Conservation (phyloP, 2,113 vertebrate genomes). For the Catharus fuscescens region DNA sequence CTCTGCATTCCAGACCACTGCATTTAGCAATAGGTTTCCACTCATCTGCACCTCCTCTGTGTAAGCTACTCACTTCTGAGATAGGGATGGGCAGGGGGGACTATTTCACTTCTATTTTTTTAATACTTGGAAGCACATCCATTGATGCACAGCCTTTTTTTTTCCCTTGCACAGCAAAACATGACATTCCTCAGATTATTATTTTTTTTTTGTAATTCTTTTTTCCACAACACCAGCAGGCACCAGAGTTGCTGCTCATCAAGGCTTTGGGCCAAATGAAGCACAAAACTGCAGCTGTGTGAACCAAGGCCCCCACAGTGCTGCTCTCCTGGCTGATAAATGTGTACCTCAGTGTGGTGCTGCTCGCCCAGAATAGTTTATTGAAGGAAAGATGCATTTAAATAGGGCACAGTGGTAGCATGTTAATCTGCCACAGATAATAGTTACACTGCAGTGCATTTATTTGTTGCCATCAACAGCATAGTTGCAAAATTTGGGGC, state of each 20-base stretch:
- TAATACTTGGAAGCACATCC: not conserved
- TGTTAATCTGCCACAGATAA: slow-evolving; percentile 68
- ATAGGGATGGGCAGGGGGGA: not conserved
- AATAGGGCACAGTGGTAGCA: slow-evolving; percentile 56
- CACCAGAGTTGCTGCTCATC: slow-evolving; percentile 30
- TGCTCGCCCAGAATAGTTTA: slow-evolving; percentile 44
- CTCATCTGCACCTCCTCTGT: not conserved
- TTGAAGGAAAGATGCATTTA: slow-evolving; percentile 53
- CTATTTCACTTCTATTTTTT: not conserved
- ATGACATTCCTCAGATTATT: not conserved
- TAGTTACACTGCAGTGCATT: slow-evolving; percentile 62
- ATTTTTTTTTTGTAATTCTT: not conserved
- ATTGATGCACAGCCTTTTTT: slow-evolving; percentile 25
- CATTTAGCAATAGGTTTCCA: slow-evolving; percentile 1
- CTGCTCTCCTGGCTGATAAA: slow-evolving; percentile 52
- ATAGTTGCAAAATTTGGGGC: slow-evolving; percentile 47
- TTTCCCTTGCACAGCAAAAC: slow-evolving; percentile 20
- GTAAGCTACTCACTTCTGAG: not conserved
- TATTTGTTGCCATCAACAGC: slow-evolving; percentile 51
- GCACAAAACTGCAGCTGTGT: slow-evolving; percentile 66
- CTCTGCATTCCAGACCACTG: slow-evolving; percentile 7
- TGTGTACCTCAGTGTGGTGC: slow-evolving; percentile 55
- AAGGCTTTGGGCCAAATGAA: slow-evolving; percentile 59
- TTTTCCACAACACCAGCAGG: slow-evolving; percentile 29
- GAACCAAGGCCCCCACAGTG: slow-evolving; percentile 44